Evolutionary conservation across 2,888 invertebrate genomes (phyloP), one percentile per base, ranked within the genome.

Genomic region (Linnaemya vulpina): DNA sequence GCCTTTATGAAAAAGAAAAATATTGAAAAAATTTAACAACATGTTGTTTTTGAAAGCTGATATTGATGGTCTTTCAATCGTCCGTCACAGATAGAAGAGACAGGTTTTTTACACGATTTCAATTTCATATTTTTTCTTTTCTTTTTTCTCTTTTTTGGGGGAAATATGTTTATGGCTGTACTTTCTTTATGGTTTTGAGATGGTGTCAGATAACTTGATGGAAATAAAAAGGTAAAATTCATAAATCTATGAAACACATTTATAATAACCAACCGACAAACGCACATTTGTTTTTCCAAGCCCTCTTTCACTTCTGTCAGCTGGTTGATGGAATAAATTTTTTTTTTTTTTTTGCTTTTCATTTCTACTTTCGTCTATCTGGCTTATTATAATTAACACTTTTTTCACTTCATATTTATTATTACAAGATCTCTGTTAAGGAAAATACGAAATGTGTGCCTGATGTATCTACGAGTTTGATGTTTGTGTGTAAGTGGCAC

Each of bases 41-140:
- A 82, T 77, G 67, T 74, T 79, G 63, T 65, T 63, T 75, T 30
- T 77, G 86, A 87, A 87, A 87, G 82, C 78, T 81, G 87, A 87
- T 87, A 84, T 84, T 86, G 86, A 86, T 86, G 80, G 80, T 76
- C 83, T 79, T 84, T 79, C 86, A 65, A 55, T 46, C 51, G 51
- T 40, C 55, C n/a, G 13, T 51, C 65, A 82, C 25, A 60, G 46
- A 62, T 43, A 49, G 40, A 2, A 30, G n/a, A n/a, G n/a, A n/a
- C n/a, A n/a, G 22, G 20, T 58, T 35, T 22, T 30, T 25, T 40
- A 62, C n/a, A 55, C 22, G 20, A 63, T 62, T 58, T 62, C 38
- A 51, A 25, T 43, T 53, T 38, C 25, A 40, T 74, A 5, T 58
- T 67, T 49, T 30, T 30, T 30, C 5, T 3, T 30, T 30, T 30